Conservation (phyloP, 1,140 invertebrate genomes). For the Drosophila sturtevanti region DNA sequence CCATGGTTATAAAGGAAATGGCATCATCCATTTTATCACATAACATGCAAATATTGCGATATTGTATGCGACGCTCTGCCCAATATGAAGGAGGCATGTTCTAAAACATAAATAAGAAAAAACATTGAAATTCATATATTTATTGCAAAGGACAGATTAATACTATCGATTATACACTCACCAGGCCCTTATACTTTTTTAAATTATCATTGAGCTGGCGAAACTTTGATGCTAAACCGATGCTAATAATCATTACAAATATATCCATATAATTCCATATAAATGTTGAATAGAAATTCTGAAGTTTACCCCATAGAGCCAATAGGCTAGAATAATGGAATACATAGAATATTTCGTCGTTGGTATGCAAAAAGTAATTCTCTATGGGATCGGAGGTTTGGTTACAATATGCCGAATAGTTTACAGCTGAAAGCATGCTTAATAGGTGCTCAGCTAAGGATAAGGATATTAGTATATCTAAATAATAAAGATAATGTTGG, state of each 20-base stretch:
- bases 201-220: conserved; percentile 74
- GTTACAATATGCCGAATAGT: conserved; percentile 62
- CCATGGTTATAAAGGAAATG: conserved; percentile 79
- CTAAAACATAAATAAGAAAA: conserved; percentile 46
- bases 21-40: conserved; percentile 72
- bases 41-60: conserved; percentile 74
- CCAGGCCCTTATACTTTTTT: conserved; percentile 74
- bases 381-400: conserved; percentile 64
- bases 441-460: conserved; percentile 65
- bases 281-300: conserved; percentile 72
- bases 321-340: conserved; percentile 52
- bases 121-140: neutral
- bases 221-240: conserved; percentile 69
- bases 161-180: conserved; percentile 21
- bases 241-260: conserved; percentile 80
- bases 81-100: conserved; percentile 68
- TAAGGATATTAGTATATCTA: neutral
- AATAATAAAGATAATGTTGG: neutral
- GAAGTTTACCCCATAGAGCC: conserved; percentile 66
- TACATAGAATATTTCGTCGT: conserved; percentile 69
- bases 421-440: conserved; percentile 68
- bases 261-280: conserved; percentile 81
- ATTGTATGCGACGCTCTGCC: conserved; percentile 72
- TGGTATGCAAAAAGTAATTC: conserved; percentile 66
- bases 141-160: neutral